Percentiles rank a stretch among this genome's conserved stretches.
Evolutionary conservation across 1,140 invertebrate species (phyloP).

Genomic region (Trichogramma pretiosum): DNA sequence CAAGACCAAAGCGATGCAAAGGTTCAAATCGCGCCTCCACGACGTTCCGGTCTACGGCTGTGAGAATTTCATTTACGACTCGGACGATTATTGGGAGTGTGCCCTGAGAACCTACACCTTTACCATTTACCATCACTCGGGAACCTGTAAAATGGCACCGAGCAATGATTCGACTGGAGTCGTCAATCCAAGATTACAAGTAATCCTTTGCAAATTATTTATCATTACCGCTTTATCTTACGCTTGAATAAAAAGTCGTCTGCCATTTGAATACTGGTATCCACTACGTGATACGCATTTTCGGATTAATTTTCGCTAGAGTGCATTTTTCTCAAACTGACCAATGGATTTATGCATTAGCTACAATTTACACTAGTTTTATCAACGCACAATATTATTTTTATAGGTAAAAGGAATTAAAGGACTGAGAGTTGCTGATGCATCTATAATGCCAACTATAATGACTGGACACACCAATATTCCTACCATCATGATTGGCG

Average conservation of each 20-base stretch:
- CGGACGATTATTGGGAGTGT: constrained; percentile 67
- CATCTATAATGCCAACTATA: constrained; percentile 49
- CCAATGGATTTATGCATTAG: too few species aligned
- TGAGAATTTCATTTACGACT: constrained; percentile 51
- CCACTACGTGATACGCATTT: too few species aligned
- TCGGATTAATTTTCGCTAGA: too few species aligned
- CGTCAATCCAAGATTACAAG: constrained; percentile 57
- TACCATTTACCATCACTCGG: constrained; percentile 68
- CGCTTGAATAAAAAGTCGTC: too few species aligned
- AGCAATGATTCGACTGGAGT: constrained; percentile 56
- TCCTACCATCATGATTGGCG: constrained; percentile 48
- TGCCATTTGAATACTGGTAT: too few species aligned
- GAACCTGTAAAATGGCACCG: constrained; percentile 81
- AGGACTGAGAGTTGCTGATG: constrained; percentile 49
- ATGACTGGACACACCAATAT: constrained; percentile 47
- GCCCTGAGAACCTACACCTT: constrained; percentile 56
- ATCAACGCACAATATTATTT: too few species aligned
- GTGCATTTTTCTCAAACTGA: too few species aligned
- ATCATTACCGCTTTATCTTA: too few species aligned
- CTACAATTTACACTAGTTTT: too few species aligned
- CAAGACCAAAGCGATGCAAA: constrained; percentile 50
- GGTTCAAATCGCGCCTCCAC: constrained; percentile 51
- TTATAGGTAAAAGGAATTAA: constrained; percentile 33
- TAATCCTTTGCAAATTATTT: too few species aligned
- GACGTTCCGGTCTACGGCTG: constrained; percentile 57